phyloP scores from a whole-genome alignment of 2,888 invertebrate genomes.

The Epirrhoe tristata region DNA sequence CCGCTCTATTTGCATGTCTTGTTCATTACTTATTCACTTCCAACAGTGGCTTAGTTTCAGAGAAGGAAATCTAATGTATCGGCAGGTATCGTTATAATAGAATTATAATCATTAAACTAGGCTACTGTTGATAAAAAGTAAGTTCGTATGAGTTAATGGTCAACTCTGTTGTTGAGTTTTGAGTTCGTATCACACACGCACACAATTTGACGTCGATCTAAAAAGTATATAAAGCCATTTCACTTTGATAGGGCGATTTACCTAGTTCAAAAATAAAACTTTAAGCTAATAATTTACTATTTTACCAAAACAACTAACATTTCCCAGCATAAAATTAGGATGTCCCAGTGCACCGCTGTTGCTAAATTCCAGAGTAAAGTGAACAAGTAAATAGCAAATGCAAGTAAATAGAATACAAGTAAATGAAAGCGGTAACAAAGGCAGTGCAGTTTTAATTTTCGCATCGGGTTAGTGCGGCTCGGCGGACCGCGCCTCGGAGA shows the following conservation, averaged over 20 bases:
- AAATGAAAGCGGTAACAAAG: constrained; percentile 29
- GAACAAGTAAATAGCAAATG: constrained; percentile 13
- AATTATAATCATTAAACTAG: no score
- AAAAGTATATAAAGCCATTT: background rate
- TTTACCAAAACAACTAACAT: background rate
- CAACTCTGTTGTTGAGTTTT: no score
- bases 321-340: constrained; percentile 17
- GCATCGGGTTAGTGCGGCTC: constrained; percentile 43
- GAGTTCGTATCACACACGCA: no score
- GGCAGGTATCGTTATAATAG: no score
- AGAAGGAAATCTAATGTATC: background rate
- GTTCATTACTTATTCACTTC: constrained; percentile 10
- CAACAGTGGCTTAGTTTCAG: background rate
- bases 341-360: constrained; percentile 9
- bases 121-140: no score
- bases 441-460: constrained; percentile 45
- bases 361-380: constrained; percentile 12
- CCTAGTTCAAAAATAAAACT: background rate
- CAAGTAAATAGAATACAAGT: constrained; percentile 28
- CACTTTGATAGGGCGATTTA: background rate
- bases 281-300: background rate
- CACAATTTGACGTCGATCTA: no score
- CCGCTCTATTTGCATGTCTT: constrained; percentile 19
- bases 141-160: no score
- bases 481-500: constrained; percentile 27